phyloP scores from a whole-genome alignment of 2,888 invertebrate genomes.

The Tenthredo livida region DNA sequence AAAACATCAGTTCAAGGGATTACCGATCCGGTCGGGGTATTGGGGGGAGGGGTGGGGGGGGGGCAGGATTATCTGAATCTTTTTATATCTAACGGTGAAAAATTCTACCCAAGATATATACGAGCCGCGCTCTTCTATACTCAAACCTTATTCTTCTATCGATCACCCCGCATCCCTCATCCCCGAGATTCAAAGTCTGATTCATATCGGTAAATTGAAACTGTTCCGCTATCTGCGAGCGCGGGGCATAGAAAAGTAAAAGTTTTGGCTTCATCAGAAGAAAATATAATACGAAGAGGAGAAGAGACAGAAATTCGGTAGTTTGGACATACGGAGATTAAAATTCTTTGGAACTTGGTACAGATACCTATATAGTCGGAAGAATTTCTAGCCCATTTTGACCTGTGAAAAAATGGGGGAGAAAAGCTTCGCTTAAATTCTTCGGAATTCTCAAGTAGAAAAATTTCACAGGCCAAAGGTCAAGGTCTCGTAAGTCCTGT shows the following conservation, averaged over 20 bases:
- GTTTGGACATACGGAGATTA: background rate
- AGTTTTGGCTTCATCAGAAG: background rate
- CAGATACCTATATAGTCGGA: background rate
- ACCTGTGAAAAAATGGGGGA: background rate
- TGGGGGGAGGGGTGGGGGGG: background rate
- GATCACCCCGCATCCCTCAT: background rate
- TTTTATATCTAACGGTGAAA: constrained; percentile 12
- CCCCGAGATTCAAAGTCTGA: background rate
- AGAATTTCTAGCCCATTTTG: background rate
- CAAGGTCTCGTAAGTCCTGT: background rate
- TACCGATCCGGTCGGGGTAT: background rate
- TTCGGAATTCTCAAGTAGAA: background rate
- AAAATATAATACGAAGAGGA: background rate
- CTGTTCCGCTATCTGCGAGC: background rate
- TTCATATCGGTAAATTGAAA: constrained; percentile 37
- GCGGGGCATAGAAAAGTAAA: background rate
- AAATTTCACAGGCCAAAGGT: constrained; percentile 10
- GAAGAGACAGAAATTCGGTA: background rate
- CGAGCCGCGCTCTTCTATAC: background rate
- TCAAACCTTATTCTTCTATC: constrained; percentile 10
- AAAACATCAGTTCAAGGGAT: constrained; percentile 29
- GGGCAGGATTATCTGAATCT: constrained; percentile 25
- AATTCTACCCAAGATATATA: constrained; percentile 17
- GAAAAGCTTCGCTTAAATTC: background rate
- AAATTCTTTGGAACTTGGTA: background rate